Evolutionary conservation across 2,113 vertebrate species (phyloP).

Genomic region (Rhadina sibilatrix): DNA sequence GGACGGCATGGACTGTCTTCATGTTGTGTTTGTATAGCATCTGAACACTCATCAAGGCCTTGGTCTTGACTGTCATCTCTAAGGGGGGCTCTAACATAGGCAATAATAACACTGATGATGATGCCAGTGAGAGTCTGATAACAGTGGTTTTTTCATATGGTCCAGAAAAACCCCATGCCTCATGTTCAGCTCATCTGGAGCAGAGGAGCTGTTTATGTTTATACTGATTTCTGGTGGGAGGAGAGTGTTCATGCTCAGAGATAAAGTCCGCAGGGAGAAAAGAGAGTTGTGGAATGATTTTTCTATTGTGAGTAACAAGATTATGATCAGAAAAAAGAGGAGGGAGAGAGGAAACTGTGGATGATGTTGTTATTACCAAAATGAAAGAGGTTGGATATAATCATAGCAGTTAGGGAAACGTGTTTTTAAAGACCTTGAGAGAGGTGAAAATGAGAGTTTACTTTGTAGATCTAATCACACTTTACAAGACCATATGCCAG

Average conservation of each 20-base stretch:
- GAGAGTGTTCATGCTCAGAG: neutral
- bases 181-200: neutral
- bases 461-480: conserved; percentile 27
- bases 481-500: conserved; percentile 22
- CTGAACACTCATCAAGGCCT: neutral
- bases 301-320: neutral
- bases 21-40: neutral
- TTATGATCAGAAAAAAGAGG: neutral
- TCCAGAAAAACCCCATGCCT: neutral
- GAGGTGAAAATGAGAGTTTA: conserved; percentile 6
- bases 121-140: neutral
- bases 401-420: neutral
- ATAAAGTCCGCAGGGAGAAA: neutral
- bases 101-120: neutral
- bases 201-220: neutral
- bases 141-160: neutral
- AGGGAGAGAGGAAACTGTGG: neutral
- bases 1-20: neutral
- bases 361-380: neutral
- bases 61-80: neutral
- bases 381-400: neutral
- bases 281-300: neutral
- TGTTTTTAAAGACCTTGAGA: conserved; percentile 51
- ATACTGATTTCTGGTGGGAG: neutral
- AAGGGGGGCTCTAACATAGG: neutral